Evolutionary conservation across 1,140 invertebrate genomes (phyloP).

Genomic region (Zaprionus africanus): DNA sequence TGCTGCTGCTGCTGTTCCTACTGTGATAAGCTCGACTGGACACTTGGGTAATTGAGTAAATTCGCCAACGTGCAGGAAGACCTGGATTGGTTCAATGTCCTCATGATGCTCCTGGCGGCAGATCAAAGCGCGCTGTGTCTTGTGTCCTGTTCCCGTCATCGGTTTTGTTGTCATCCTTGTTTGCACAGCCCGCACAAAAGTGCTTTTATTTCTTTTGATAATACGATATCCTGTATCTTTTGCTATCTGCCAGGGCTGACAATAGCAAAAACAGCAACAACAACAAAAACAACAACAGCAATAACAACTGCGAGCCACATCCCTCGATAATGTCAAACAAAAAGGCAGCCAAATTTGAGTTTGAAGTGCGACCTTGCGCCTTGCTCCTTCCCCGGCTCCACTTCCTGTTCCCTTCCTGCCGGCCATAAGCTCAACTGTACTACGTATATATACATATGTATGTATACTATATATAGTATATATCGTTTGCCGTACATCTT

Average conservation of each 20-base stretch:
- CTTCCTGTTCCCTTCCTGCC: neutral
- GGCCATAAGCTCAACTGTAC: constrained; percentile 25
- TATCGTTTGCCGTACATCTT: constrained; percentile 11
- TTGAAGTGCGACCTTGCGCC: constrained; percentile 66
- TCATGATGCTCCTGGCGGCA: constrained; percentile 37
- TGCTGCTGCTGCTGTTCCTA: constrained; percentile 16
- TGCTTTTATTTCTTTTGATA: constrained; percentile 50
- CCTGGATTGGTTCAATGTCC: constrained; percentile 64
- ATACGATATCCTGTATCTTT: constrained; percentile 40
- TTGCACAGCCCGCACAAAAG: constrained; percentile 48
- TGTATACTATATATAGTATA: constrained; percentile 1
- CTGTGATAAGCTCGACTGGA: constrained; percentile 70
- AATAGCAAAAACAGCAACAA: constrained; percentile 37
- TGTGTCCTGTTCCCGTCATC: neutral
- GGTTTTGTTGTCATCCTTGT: constrained; percentile 21
- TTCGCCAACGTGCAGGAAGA: constrained; percentile 10
- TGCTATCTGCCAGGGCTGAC: constrained; percentile 32
- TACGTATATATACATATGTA: constrained; percentile 15
- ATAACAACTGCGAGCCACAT: constrained; percentile 36
- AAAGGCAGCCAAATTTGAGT: constrained; percentile 69
- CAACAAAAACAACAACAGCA: constrained; percentile 12
- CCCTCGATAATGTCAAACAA: constrained; percentile 73
- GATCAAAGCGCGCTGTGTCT: constrained; percentile 40
- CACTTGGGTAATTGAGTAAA: constrained; percentile 75
- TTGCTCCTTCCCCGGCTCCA: constrained; percentile 13